phyloP scores from a whole-genome alignment of 2,797 vertebrate species.

The Gadopsis marmoratus region DNA sequence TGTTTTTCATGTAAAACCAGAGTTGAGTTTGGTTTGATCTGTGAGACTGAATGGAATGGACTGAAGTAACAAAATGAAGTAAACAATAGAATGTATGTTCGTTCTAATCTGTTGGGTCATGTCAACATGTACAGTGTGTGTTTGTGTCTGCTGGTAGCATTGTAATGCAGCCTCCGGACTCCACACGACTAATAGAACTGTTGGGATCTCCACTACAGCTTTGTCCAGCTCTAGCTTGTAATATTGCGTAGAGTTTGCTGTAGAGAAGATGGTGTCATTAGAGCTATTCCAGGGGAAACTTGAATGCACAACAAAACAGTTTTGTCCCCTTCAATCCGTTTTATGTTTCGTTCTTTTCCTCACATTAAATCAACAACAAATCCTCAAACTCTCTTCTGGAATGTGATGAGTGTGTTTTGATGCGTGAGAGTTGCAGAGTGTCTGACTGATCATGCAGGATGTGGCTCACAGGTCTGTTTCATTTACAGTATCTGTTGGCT shows the following conservation, averaged over 20 bases:
- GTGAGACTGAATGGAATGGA: not conserved
- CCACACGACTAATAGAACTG: not conserved
- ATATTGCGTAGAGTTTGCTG: not conserved
- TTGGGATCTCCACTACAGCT: not conserved
- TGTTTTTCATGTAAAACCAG: slow-evolving; percentile 13
- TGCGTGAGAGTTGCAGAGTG: not conserved
- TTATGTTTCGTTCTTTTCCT: not conserved
- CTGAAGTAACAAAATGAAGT: too few species aligned
- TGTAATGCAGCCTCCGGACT: not conserved
- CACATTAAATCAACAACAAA: not conserved
- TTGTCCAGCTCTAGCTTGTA: not conserved
- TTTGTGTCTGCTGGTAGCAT: not conserved
- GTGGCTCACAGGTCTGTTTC: not conserved
- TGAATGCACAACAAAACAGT: too few species aligned
- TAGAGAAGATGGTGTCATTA: not conserved
- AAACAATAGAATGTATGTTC: slow-evolving; percentile 39
- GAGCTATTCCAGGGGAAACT: not conserved
- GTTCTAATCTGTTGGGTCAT: slow-evolving; percentile 28
- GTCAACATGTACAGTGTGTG: slow-evolving; percentile 20
- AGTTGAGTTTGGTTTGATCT: slow-evolving; percentile 3
- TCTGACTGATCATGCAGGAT: slow-evolving; percentile 5
- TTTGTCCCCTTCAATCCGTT: not conserved
- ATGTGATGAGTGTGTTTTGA: not conserved
- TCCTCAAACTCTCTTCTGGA: not conserved
- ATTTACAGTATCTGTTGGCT: not conserved